A percentile compares a stretch with the other conserved stretches of the same genome.
Evolutionary conservation across 2,888 invertebrate species (phyloP).

Genomic region (Pimpla rufipes): DNA sequence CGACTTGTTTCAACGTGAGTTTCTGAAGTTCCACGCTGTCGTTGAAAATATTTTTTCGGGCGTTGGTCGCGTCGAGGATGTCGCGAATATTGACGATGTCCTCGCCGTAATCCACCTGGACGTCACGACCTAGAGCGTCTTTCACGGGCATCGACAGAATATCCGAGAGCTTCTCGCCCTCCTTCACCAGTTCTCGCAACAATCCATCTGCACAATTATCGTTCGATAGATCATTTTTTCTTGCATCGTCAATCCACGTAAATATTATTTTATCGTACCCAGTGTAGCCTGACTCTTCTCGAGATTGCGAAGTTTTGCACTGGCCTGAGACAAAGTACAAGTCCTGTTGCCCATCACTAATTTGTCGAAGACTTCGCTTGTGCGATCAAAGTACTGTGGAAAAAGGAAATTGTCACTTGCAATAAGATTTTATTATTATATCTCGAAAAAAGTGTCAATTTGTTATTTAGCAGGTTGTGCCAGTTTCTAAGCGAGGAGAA

Average conservation of each 20-base stretch:
- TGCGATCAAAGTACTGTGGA: constrained; percentile 88
- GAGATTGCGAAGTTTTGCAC: constrained; percentile 87
- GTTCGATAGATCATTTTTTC: background rate
- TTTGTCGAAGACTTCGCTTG: constrained; percentile 89
- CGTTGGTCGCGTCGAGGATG: constrained; percentile 90
- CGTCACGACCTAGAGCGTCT: constrained; percentile 91
- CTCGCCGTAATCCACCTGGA: constrained; percentile 90
- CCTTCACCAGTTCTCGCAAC: constrained; percentile 89
- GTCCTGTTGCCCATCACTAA: constrained; percentile 88
- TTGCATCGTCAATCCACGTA: background rate
- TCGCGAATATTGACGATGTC: constrained; percentile 91
- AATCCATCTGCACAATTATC: constrained; percentile 87
- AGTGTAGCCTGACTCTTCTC: constrained; percentile 88
- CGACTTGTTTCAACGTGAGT: constrained; percentile 92
- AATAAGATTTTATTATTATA: background rate
- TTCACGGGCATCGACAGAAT: constrained; percentile 92
- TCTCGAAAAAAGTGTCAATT: background rate
- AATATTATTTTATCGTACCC: constrained; percentile 85
- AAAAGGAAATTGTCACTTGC: constrained; percentile 42
- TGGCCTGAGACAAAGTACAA: constrained; percentile 87
- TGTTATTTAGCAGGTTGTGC: background rate
- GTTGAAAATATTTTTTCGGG: constrained; percentile 90
- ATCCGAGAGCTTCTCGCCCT: constrained; percentile 92
- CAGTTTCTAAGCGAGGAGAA: too few relatives aligned
- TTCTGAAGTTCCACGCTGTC: constrained; percentile 92